Base-by-base conservation (phyloP, 2,113 vertebrate species). In the Tauraco erythrolophus region DNA sequence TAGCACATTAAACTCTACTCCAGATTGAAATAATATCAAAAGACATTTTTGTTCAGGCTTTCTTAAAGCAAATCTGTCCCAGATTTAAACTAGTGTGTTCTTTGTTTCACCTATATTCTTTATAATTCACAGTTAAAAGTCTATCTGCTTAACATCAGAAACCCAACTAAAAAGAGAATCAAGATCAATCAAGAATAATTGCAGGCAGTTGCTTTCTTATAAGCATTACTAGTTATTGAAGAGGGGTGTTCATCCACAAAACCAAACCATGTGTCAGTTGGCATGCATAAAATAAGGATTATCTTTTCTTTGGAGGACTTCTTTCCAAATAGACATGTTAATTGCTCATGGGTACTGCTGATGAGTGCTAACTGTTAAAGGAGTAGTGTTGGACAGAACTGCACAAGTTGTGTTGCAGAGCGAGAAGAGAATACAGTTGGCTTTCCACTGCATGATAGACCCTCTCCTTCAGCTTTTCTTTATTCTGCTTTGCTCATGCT, bases 251-350 rank as follows among this genome's bases (percentile, higher is more conserved):
- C 35, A 33, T 30, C 22, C 27, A 54, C 21, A 84, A 81, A 86
- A 69, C 0, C 8, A 58, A 54, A 14, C 31, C 1, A 0, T 35
- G 0, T 50, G 12, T 45, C 69, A 39, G 8, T 9, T 61, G 18
- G 22, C 9, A n/a, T 33, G 15, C 25, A 19, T 56, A 37, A 91
- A 85, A 71, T 6, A 83, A 54, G 15, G 8, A 50, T 22, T 4
- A 7, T n/a, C 15, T 82, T 58, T 79, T 31, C 19, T 68, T 56
- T 68, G 43, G 48, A 71, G 48, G 27, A 2, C 33, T 69, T 76
- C 33, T 88, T 79, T 72, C 75, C 18, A 22, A 60, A 64, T 15
- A 58, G 9, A n/a, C 14, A 2, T 5, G 3, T 45, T 66, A 28
- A 57, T 35, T 88, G 37, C 7, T 58, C 10, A 3, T 9, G 21